Evolutionary conservation across 2,888 invertebrate species (phyloP).

Genomic region (Zonitis immaculata): DNA sequence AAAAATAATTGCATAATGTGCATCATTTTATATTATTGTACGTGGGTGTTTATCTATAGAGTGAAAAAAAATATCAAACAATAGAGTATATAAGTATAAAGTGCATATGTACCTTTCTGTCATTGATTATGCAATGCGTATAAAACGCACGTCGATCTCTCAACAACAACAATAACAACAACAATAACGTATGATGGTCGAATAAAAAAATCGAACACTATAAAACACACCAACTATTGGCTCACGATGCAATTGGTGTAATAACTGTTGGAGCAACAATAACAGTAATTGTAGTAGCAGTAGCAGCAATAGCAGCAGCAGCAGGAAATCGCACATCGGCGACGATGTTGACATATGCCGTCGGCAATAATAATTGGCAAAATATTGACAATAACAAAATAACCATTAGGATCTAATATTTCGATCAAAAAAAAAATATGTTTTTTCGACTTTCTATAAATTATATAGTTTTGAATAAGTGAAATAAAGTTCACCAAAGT

Average conservation of each 20-base stretch:
- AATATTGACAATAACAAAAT: not conserved
- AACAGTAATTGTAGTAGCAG: conserved; percentile 8
- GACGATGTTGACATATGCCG: conserved; percentile 13
- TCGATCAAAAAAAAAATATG: not conserved
- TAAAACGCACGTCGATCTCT: conserved; percentile 23
- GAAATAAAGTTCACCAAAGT: too few relatives aligned
- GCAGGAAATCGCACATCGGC: conserved; percentile 14
- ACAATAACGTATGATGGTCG: not conserved
- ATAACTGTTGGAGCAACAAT: conserved; percentile 5
- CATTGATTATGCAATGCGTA: conserved; percentile 41
- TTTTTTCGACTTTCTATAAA: too few relatives aligned
- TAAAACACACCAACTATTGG: conserved; percentile 16
- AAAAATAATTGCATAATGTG: too few relatives aligned
- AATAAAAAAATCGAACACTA: conserved; percentile 3
- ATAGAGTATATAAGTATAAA: not conserved
- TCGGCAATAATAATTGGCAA: not conserved
- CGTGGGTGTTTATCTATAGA: not conserved
- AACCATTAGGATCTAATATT: not conserved
- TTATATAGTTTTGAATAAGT: too few relatives aligned
- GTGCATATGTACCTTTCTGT: conserved; percentile 34
- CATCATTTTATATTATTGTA: too few relatives aligned
- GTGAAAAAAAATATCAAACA: not conserved
- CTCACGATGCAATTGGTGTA: conserved; percentile 8
- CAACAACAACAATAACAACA: not conserved
- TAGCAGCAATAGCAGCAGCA: not conserved